Base-by-base conservation (phyloP, 2,888 invertebrate species). In the Agrotis clavis region DNA sequence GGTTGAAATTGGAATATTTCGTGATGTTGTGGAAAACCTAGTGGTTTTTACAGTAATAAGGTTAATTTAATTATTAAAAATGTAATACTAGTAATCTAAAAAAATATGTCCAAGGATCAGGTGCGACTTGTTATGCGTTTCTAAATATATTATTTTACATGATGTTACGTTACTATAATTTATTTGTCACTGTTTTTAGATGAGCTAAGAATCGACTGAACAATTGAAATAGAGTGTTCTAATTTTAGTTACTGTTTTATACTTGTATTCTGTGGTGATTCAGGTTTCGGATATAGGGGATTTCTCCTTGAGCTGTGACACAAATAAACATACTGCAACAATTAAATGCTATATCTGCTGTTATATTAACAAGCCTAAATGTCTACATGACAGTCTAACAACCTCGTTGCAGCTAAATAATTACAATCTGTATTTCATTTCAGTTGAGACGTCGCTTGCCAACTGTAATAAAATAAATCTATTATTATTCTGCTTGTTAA, bases 401-500 rank as follows among this genome's bases (percentile, higher is more conserved):
- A 70, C 67, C 51, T 67, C 67, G 70, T 65, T 79, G 51, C 69
- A 67, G 61, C n/a, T 41, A 70, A 79, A 79, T 74, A 64, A 79
- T 77, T 68, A 65, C 60, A 64, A 65, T 57, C 74, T 57, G 57
- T 80, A 79, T 80, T 80, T 80, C 67, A 75, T 67, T 79, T 47
- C 53, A 71, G 79, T 66, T 54, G 50, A 66, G 67, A 75, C 65
- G 54, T 75, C 57, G 61, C 71, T 65, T 80, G 75, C 80, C 67
- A 75, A 68, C 75, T 70, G 53, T 47, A 54, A 79, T 61, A 80
- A 62, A 75, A 79, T 79, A 75, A 79, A 67, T 79, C 76, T 75
- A 80, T 75, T 71, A 80, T 79, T 79, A 64, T 64, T 79, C 61
- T 60, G 71, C 80, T 80, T 71, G 77, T 82, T 80, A 84, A 68